Evolutionary conservation across 92 coral and sea anemone genomes (phyloP), one percentile per base, ranked within the genome.

Genomic region (Actinostola sp.): DNA sequence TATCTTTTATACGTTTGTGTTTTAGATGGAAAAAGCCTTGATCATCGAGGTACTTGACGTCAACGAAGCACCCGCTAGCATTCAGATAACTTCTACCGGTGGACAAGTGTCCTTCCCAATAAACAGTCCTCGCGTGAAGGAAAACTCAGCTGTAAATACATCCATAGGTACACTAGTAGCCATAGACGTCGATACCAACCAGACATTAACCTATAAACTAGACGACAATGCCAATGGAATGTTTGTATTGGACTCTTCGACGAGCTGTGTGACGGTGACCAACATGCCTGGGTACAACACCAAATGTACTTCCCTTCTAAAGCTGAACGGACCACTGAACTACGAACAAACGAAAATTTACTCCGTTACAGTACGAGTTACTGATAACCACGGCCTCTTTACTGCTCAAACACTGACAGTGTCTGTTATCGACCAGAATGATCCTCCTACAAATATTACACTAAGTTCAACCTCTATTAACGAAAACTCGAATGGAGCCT

Each of bases 51-150:
- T 94, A 6, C 66, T 94, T 62, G 77, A 94, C 62, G 88, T 78
- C 23, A 88, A 94, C 76, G 98, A 94, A 55, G 85, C 97, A 1
- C 98, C 98, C 0, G 68, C 92, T 67, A 73, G 58, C 69, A 80
- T 91, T 67, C 86, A 87, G 63, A 70, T 91, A 15, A 88, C 88
- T 0, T 79, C 97, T 30, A 73, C 57, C 16, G 85, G 79, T 30
- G 95, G 97, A 8, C 97, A 91, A 70, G 58, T 76, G 68, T 16
- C 72, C 6, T 94, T 94, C 63, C 80, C 92, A 1, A 53, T 29
- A 1, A 82, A 89, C 67, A 25, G 72, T 63, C 88, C 92, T 11
- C 82, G 84, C 13, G 82, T 83, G 45, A 81, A 82, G 16, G 98
- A 91, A 67, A 91, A 91, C 51, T 83, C 95, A 0, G 61, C 70